Evolutionary conservation across 2,797 vertebrate species (phyloP), one percentile per base, ranked within the genome.

Genomic region (Euthynnus affinis): DNA sequence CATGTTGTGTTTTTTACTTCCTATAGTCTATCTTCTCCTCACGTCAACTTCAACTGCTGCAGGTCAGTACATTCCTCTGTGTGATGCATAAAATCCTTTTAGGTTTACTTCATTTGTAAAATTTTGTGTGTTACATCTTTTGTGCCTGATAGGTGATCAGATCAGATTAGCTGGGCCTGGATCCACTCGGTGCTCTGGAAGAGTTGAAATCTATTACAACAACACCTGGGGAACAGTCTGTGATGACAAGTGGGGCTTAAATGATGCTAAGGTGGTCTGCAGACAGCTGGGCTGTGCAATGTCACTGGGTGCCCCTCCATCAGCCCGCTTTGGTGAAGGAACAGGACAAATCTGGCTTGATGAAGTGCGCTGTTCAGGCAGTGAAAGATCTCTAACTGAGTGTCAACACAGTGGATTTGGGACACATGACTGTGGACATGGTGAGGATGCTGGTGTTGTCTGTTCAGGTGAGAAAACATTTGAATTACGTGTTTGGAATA

Each of bases 221-320:
- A 4, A 5, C 0, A 0, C 0, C 4, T 87, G 81, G 85, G 82
- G 80, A 72, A 85, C 71, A 9, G 70, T 83, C 2, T 85, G 87
- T 63, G 62, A 77, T 66, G 68, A 74, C 0, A 0, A 0, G 1
- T 89, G 87, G 82, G 53, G 42, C 42, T 0, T 61, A 2, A 2
- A 42, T 0, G 59, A 84, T 12, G 71, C 60, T 6, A 0, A 2
- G 1, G 81, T 82, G 32, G 81, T 81, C 4, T 88, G 86, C 55
- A 74, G 69, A n/a, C 2, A 81, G 55, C 0, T 78, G 79, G 12
- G 4, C 37, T 89, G 86, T 55, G 86, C n/a, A n/a, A n/a, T n/a
- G n/a, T n/a, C n/a, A n/a, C n/a, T n/a, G 65, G 0, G 27, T 27
- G 27, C 48, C 4, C 2, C 3, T 5, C 0, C 0, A 4, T 0